Base-by-base conservation (phyloP, 2,888 invertebrate species). In the Campopleginae sp. region DNA sequence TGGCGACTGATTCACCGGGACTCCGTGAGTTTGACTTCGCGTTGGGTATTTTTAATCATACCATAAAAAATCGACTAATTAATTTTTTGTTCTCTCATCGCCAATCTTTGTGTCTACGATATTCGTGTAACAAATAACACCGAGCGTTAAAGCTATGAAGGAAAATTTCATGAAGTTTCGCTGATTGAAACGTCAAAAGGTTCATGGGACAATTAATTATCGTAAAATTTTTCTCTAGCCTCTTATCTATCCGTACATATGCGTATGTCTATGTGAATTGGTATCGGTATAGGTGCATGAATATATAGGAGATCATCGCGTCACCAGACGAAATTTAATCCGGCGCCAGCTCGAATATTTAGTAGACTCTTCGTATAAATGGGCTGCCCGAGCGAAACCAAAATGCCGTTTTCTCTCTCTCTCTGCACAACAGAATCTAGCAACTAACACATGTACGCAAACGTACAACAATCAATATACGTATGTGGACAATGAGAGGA, bases 341-440 rank as follows among this genome's bases (percentile, higher is more conserved):
- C 85, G 85, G 86, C 85, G 84, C 85, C 81, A 82, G 77, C 78
- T 85, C 85, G 84, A 87, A 86, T 87, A 87, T 87, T 87, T 87
- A 87, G 84, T 86, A 86, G 86, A 86, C 86, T 86, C 86, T 86
- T 84, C 82, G 82, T 86, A 82, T 82, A 87, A 87, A 86, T 86
- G 87, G 82, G 82, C 75, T 87, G 79, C 77, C 86, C 85, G 81
- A 75, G 84, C 80, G 84, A 86, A 86, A 86, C 80, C 82, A 71
- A 86, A 87, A 84, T 82, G 80, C 76, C 68, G 51, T 80, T 38
- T 38, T 72, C 46, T 61, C 80, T 72, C 46, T 61, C 80, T 80
- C 65, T 65, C 78, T 23, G 65, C 54, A 54, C 65, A 74, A 66
- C 74, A 80, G 80, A 42, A 33, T 6, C 51, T 63, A 71, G 77